Base-by-base conservation (phyloP, 2,797 vertebrate genomes). In the Phyllotis vaccarum region DNA sequence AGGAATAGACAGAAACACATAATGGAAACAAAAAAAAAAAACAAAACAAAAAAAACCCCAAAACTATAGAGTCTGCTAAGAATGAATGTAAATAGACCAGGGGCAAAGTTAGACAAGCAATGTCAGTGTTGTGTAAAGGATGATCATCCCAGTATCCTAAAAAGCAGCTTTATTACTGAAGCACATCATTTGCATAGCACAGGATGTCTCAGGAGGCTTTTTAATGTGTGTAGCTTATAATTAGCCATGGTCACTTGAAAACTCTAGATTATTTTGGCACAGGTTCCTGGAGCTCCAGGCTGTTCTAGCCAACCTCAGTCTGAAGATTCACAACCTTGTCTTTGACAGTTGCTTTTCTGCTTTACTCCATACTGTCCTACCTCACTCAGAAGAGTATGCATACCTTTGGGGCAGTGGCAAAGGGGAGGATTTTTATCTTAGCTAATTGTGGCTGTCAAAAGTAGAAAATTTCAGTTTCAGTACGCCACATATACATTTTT, bases 151-250 rank as follows among this genome's bases (percentile, higher is more conserved):
- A 72, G 1, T 12, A 31, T 9, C 9, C 10, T 60, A 16, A 34
- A 14, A 31, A 34, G 6, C 17, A 70, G 64, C 2, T 16, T 2
- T 24, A 37, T 27, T 27, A 17, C 4, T 54, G 2, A 86, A 27
- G 3, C 0, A 0, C 0, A 2, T 43, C 52, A 58, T 43, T 58
- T 87, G 11, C 37, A 60, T 34, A 60, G 17, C 43, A 1, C 2
- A 43, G 52, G 17, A n/a, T 31, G 43, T 75, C 70, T 60, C 29
- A 24, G 37, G 27, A 88, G 9, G 17, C 54, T 75, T 58, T 34
- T 13, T 14, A 31, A 16, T 46, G 29, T 10, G 1, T 14, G 5
- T 11, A 14, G 12, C 13, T 21, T 56, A 72, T 49, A 83, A 31
- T 72, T n/a, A 87, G 24, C 24, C 24, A 21, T 54, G 16, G 9